A percentile compares a stretch with the other conserved stretches of the same genome.
These are phyloP conservation scores for Ophthalmolycus amberensis DNA, from an alignment of 2,113 vertebrate species.

Conservation along the genomic window DNA sequence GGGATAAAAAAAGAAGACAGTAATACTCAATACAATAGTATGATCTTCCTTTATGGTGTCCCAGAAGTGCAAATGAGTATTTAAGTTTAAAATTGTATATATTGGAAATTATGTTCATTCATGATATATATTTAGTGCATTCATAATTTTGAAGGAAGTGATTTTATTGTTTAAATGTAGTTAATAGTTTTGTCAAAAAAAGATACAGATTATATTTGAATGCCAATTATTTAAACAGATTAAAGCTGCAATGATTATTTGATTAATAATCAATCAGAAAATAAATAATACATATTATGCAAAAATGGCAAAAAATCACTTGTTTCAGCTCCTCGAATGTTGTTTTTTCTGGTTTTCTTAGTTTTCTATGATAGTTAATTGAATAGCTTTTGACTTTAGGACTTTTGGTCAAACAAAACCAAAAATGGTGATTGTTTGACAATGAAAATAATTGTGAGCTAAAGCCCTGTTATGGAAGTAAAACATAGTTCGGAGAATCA, in stretches of 20 bases:
- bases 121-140: background rate
- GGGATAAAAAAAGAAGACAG: slow-evolving; percentile 20
- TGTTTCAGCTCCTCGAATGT: background rate
- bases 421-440: background rate
- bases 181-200: background rate
- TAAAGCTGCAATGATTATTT: background rate
- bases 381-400: background rate
- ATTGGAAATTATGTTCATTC: background rate
- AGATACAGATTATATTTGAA: background rate
- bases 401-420: background rate
- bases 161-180: background rate
- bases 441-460: background rate
- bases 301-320: background rate
- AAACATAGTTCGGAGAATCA: background rate
- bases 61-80: slow-evolving; percentile 10
- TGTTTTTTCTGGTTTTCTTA: background rate
- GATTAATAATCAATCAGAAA: background rate
- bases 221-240: background rate
- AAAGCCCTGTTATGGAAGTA: background rate
- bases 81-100: background rate
- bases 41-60: slow-evolving; percentile 6
- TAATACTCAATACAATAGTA: background rate
- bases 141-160: background rate
- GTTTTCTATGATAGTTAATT: background rate
- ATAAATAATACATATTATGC: background rate